Evolutionary conservation across 2,888 invertebrate genomes (phyloP).

Genomic region (Orthosia gothica): DNA sequence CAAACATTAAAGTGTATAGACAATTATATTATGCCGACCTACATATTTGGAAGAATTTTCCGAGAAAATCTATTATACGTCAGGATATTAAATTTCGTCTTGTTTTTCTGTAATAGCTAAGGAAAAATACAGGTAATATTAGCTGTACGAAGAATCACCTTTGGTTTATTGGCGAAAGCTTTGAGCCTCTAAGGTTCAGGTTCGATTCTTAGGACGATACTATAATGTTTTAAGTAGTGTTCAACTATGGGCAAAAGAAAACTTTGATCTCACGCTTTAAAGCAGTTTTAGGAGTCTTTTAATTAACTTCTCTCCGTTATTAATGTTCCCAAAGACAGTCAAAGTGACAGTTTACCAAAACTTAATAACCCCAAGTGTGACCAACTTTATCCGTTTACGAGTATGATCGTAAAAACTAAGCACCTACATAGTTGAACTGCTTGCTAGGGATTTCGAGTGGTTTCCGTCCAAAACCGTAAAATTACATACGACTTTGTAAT

Average conservation of each 20-base stretch:
- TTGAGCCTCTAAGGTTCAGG: neutral
- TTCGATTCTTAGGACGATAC: neutral
- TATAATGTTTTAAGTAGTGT: no score
- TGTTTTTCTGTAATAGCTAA: slow-evolving; percentile 2
- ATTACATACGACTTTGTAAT: slow-evolving; percentile 58
- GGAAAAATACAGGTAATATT: slow-evolving; percentile 12
- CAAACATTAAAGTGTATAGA: slow-evolving; percentile 6
- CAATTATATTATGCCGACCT: slow-evolving; percentile 19
- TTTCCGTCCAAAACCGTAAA: slow-evolving; percentile 59
- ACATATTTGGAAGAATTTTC: slow-evolving; percentile 29
- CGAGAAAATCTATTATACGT: neutral
- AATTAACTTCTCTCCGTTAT: neutral
- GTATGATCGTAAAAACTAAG: slow-evolving; percentile 45
- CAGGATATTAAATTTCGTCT: slow-evolving; percentile 24
- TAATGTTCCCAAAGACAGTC: neutral
- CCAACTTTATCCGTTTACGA: slow-evolving; percentile 24
- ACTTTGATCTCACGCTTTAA: neutral
- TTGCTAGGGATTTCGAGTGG: slow-evolving; percentile 19
- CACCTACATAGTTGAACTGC: slow-evolving; percentile 23
- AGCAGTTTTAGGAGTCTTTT: neutral
- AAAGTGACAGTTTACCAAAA: slow-evolving; percentile 12
- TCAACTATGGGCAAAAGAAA: neutral
- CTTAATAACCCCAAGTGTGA: slow-evolving; percentile 29
- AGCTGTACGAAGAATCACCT: slow-evolving; percentile 5
- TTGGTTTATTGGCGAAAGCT: neutral